Evolutionary conservation across 2,113 vertebrate genomes (phyloP).

Genomic region (Phyllostomus hastatus): DNA sequence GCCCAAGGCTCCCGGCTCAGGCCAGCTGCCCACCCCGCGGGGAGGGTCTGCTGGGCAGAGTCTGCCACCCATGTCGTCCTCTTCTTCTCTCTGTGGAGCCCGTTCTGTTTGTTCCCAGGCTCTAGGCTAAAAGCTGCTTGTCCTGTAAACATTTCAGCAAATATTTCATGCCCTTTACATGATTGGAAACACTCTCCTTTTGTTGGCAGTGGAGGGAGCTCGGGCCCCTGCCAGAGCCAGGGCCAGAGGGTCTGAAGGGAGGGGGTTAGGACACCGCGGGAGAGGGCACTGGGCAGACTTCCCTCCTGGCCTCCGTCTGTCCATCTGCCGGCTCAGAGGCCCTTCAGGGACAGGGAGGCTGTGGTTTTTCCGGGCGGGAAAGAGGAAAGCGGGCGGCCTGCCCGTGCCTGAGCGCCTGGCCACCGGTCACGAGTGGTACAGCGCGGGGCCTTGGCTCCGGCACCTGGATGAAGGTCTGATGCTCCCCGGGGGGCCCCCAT

Average conservation of each 20-base stretch:
- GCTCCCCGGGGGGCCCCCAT: neutral
- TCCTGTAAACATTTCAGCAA: conserved; percentile 66
- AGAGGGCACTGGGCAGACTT: neutral
- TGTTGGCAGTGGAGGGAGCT: conserved; percentile 41
- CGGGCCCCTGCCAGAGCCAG: rapidly evolving
- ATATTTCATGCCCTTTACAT: conserved; percentile 52
- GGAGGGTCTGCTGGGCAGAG: neutral
- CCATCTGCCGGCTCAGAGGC: neutral
- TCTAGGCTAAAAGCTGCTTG: conserved; percentile 34
- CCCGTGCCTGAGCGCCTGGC: neutral
- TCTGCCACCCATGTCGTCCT: neutral
- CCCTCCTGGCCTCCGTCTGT: neutral
- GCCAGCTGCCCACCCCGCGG: no score
- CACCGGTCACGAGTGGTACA: neutral
- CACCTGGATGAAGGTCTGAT: conserved; percentile 18
- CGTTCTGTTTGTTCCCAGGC: neutral
- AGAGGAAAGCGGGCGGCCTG: conserved; percentile 56
- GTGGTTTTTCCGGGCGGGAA: conserved; percentile 21
- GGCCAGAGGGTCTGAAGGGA: neutral
- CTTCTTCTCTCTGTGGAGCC: neutral
- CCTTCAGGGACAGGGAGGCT: neutral
- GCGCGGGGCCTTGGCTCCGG: rapidly evolving
- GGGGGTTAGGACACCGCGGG: neutral
- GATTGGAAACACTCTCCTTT: neutral
- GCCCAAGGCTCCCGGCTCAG: neutral